phyloP scores from a whole-genome alignment of 2,888 invertebrate genomes.

The Papilio elwesi region DNA sequence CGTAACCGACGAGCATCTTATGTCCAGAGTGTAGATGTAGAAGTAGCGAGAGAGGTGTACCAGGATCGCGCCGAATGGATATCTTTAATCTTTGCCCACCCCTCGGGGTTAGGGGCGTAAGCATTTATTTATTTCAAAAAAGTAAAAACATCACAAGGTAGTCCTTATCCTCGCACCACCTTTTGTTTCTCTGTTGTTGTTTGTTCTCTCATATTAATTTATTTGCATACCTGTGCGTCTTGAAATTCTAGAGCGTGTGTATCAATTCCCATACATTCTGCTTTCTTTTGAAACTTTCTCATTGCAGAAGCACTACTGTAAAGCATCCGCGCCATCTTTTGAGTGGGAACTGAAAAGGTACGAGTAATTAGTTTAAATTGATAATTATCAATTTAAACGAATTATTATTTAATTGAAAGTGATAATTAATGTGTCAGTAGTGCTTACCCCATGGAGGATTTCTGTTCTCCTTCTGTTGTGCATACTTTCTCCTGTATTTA shows the following conservation, averaged over 20 bases:
- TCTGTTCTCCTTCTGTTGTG: constrained; percentile 88
- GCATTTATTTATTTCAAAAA: too few species aligned
- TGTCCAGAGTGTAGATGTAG: too few species aligned
- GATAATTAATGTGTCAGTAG: neutral
- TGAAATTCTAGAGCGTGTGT: constrained; percentile 91
- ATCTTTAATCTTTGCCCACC: too few species aligned
- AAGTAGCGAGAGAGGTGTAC: too few species aligned
- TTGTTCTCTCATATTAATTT: too few species aligned
- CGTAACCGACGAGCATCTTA: too few species aligned
- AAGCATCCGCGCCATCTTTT: constrained; percentile 95
- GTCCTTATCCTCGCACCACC: too few species aligned
- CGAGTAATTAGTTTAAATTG: constrained; percentile 12
- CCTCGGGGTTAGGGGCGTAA: too few species aligned
- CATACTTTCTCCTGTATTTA: constrained; percentile 93
- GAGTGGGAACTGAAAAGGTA: constrained; percentile 90
- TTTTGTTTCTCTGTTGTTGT: too few species aligned
- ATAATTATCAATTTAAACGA: constrained; percentile 1
- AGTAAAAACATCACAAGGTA: too few species aligned
- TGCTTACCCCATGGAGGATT: constrained; percentile 93
- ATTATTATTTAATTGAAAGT: neutral
- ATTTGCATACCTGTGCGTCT: constrained; percentile 87
- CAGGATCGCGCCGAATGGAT: too few species aligned
- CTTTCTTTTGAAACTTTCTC: constrained; percentile 91
- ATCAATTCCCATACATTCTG: constrained; percentile 95
- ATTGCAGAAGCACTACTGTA: constrained; percentile 96